phyloP scores from a whole-genome alignment of 2,797 vertebrate genomes.

The Peromyscus nudipes region DNA sequence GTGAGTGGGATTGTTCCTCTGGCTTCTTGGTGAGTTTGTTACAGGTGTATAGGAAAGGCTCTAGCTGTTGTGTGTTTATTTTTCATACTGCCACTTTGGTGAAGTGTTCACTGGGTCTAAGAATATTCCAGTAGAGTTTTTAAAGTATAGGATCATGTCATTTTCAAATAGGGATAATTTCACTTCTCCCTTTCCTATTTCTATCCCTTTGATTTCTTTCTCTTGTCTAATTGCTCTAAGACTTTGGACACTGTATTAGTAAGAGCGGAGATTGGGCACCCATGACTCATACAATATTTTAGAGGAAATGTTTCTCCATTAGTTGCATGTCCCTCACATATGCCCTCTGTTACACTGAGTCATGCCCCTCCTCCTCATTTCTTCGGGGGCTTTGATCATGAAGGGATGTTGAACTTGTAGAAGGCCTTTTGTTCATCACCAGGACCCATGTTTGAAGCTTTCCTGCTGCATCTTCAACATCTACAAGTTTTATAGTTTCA shows the following conservation, averaged over 20 bases:
- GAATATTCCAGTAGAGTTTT: too few relatives aligned
- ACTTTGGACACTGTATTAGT: not conserved
- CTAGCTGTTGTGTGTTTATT: too few relatives aligned
- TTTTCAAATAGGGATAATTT: not conserved
- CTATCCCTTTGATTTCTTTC: not conserved
- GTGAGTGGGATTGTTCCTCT: not conserved
- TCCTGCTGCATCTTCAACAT: not conserved
- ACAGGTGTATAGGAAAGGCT: too few relatives aligned
- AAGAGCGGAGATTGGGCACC: not conserved
- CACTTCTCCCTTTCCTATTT: not conserved
- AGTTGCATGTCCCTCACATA: too few relatives aligned
- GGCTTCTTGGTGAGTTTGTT: not conserved
- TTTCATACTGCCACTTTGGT: too few relatives aligned
- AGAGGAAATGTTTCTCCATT: not conserved
- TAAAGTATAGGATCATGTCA: not conserved
- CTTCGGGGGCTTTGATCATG: not conserved
- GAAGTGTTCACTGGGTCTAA: too few relatives aligned
- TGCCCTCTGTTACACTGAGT: not conserved
- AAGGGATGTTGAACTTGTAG: not conserved
- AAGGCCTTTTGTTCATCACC: not conserved
- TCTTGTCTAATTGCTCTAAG: not conserved
- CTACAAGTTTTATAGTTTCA: not conserved
- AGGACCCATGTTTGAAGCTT: not conserved
- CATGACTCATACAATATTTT: not conserved
- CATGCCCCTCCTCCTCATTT: not conserved